A percentile compares a stretch with the other conserved stretches of the same genome.
phyloP scores from a whole-genome alignment of 2,113 vertebrate species.

The Tylochromis polylepis region DNA sequence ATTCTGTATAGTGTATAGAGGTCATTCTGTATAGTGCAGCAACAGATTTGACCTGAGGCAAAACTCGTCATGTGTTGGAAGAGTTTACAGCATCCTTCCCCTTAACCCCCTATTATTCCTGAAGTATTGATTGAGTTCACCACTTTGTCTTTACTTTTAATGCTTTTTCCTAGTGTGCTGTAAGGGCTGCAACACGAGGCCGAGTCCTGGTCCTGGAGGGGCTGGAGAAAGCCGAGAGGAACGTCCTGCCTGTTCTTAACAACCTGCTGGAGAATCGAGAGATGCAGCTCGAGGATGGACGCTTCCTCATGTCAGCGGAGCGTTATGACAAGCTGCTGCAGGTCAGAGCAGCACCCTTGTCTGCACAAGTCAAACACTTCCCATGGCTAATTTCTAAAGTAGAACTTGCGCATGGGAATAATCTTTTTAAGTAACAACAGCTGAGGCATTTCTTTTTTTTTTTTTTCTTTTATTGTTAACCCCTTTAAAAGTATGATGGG shows the following conservation, averaged over 20 bases:
- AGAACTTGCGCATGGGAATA: neutral
- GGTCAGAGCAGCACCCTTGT: constrained; percentile 63
- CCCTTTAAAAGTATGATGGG: neutral
- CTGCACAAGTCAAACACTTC: neutral
- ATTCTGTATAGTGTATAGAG: neutral
- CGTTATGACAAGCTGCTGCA: constrained; percentile 92
- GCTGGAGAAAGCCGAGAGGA: constrained; percentile 93
- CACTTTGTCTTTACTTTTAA: neutral
- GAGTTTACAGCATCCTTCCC: neutral
- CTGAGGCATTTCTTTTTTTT: neutral
- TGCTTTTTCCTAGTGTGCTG: constrained; percentile 82
- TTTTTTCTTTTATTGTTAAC: no score
- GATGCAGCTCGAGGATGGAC: constrained; percentile 97
- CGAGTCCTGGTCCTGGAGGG: constrained; percentile 92
- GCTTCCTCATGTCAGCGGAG: constrained; percentile 91
- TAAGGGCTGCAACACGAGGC: constrained; percentile 89
- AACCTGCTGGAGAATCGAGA: constrained; percentile 96
- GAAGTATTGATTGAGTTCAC: neutral
- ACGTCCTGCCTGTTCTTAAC: constrained; percentile 91
- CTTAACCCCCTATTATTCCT: neutral
- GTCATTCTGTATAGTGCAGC: neutral
- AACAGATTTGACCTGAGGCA: neutral
- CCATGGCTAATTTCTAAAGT: neutral
- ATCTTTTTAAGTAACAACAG: neutral
- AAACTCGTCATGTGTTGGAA: neutral